Evolutionary conservation across 2,797 vertebrate species (phyloP), one percentile per base, ranked within the genome.

Genomic region (Pempheris klunzingeri): DNA sequence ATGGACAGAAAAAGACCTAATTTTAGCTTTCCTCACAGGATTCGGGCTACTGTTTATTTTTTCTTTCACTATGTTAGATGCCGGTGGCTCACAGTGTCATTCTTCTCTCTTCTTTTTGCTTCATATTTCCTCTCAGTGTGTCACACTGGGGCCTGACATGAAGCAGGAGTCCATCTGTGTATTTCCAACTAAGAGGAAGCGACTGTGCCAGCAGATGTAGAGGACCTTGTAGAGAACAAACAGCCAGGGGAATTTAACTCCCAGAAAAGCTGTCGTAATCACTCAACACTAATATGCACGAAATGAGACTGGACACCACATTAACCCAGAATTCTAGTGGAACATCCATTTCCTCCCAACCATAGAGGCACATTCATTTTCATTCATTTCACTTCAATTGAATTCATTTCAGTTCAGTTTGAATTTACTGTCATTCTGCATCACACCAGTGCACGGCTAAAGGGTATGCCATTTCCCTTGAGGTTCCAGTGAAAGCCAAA

Each of bases 271-370:
- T 80, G 83, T 74, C 72, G 34, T 77, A 81, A 75, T 78, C 86
- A 74, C 81, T 86, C 77, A 67, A 2, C 77, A 6, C 65, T 79
- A 83, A 87, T 60, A 65, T 46, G 72, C 78, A 71, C 63, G 30
- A 82, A 84, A 90, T 81, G 64, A 74, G 80, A 82, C 9, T 30
- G 82, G 88, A 90, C 90, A 85, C 69, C 34, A 46, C 85, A 83
- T 86, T 85, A 88, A 85, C 81, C 78, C 63, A 46, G 65, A 70
- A 6, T 58, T 80, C 69, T 61, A 49, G 30, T 76, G 79, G 73
- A 81, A 83, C 80, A 68, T 61, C 61, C 76, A 64, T 79, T 73
- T 63, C 77, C 74, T 69, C 50, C 52, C 47, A 53, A 22, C 64
- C 36, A 17, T 24, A 44, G 13, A 68, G 10, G n/a, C 32, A 2